A percentile compares a stretch with the other conserved stretches of the same genome.
Evolutionary conservation across 2,797 vertebrate genomes (phyloP).

Genomic region (Vultur gryphus): DNA sequence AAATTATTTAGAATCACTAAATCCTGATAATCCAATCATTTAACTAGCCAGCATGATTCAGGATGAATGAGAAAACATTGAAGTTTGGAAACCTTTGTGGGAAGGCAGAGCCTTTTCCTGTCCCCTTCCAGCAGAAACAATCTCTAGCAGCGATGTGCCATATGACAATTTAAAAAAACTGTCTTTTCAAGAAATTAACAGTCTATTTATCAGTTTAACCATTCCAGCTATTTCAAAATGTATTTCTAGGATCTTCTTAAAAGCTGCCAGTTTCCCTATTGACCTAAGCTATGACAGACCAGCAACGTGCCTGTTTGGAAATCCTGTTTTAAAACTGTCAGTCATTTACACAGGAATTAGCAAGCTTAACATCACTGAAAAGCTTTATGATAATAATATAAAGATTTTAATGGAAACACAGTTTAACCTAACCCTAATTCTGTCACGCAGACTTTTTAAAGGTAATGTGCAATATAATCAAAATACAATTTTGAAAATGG

Average conservation of each 20-base stretch:
- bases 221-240: neutral
- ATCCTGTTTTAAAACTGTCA: slow-evolving; percentile 6
- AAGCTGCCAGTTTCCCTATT: neutral
- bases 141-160: neutral
- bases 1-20: neutral
- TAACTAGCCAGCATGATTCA: neutral
- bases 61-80: neutral
- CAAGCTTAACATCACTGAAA: neutral
- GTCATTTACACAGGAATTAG: neutral
- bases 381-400: neutral
- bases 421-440: neutral
- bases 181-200: neutral
- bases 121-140: neutral
- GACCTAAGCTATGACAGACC: neutral
- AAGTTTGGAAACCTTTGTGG: neutral
- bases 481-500: neutral
- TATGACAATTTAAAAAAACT: neutral
- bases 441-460: neutral
- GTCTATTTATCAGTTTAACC: neutral
- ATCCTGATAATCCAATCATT: neutral
- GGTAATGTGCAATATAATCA: neutral
- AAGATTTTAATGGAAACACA: neutral
- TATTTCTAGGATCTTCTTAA: neutral
- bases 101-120: neutral
- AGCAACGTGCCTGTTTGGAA: neutral